phyloP scores from a whole-genome alignment of 2,888 invertebrate genomes.

The Ecdyonurus torrentis region DNA sequence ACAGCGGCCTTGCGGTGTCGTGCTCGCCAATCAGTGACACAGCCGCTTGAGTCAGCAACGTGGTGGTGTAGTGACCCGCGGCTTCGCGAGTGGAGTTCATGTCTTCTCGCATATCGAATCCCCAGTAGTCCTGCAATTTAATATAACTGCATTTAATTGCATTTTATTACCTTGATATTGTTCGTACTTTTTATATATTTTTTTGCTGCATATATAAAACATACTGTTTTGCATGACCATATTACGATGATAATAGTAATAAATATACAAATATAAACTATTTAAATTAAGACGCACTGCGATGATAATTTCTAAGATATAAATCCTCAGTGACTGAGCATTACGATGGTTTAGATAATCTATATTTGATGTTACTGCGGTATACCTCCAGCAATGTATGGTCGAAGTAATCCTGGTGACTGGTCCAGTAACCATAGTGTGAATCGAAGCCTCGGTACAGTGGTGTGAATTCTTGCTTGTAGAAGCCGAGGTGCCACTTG shows the following conservation, averaged over 20 bases:
- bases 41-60: conserved; percentile 48
- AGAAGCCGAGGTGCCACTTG: conserved; percentile 84
- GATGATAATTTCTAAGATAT: no score
- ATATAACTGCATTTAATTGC: no score
- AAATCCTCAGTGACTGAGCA: no score
- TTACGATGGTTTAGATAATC: no score
- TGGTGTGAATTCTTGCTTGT: conserved; percentile 50
- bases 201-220: no score
- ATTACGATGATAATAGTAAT: no score
- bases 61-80: conserved; percentile 42
- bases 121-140: conserved; percentile 17
- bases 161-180: no score
- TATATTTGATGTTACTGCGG: no score
- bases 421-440: conserved; percentile 63
- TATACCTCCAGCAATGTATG: conserved; percentile 36
- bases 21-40: conserved; percentile 36
- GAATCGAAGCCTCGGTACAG: conserved; percentile 60
- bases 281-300: no score
- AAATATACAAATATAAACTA: no score
- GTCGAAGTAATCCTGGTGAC: conserved; percentile 57
- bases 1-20: conserved; percentile 37
- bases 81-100: conserved; percentile 34
- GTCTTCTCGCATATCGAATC: conserved; percentile 45
- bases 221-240: no score
- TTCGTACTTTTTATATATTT: no score